A percentile compares a stretch with the other conserved stretches of the same genome.
Evolutionary conservation across 2,888 invertebrate species (phyloP).

Genomic region (Cheilosia pagana): DNA sequence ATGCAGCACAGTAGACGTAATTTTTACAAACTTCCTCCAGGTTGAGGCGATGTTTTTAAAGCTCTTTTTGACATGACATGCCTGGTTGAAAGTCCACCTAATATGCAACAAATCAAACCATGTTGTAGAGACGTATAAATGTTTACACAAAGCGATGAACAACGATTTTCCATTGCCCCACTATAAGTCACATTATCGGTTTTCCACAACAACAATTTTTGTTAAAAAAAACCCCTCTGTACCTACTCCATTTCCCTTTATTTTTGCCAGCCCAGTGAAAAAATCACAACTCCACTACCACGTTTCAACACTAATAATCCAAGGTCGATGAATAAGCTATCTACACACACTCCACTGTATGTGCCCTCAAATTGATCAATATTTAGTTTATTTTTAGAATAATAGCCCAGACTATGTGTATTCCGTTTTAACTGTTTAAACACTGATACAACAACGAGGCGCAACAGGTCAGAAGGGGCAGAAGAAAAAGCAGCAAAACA

Average conservation of each 20-base stretch:
- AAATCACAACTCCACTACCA: not conserved
- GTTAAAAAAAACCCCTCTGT: not conserved
- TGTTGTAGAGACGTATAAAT: no score
- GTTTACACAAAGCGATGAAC: no score
- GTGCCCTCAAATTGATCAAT: constrained; percentile 21
- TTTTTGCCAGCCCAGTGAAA: not conserved
- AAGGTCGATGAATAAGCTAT: constrained; percentile 21
- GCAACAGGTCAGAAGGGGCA: constrained; percentile 4
- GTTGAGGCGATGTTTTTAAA: no score
- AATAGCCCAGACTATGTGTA: not conserved
- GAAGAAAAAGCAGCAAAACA: not conserved
- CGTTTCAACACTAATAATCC: constrained; percentile 11
- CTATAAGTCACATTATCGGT: not conserved
- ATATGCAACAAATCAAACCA: no score
- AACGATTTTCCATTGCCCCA: not conserved
- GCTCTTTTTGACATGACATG: no score
- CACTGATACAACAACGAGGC: not conserved
- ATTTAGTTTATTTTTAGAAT: constrained; percentile 23
- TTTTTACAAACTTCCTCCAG: no score
- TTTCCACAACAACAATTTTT: not conserved
- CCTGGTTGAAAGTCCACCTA: no score
- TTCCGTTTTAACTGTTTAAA: constrained; percentile 1
- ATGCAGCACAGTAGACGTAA: no score
- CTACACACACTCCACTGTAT: not conserved
- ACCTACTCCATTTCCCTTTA: not conserved